Evolutionary conservation across 1,140 invertebrate genomes (phyloP), one percentile per base, ranked within the genome.

Genomic region (Papilio polytes): DNA sequence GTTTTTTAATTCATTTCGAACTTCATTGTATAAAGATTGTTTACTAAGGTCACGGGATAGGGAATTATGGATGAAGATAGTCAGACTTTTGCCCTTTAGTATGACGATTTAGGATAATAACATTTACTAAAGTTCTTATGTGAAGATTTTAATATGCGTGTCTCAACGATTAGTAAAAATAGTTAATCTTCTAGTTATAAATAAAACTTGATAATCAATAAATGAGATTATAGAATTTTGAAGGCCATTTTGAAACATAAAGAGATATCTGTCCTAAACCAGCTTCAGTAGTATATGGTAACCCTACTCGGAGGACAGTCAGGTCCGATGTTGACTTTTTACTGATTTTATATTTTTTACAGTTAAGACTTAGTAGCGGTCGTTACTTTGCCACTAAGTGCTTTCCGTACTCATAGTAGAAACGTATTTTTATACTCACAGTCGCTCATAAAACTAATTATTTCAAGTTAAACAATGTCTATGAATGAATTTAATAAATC

Each of bases 291-390:
- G 20, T 26, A 63, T 0, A 59, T 78, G 77, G 77, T 66, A 1
- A 78, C 77, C 56, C 41, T 78, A 78, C 59, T n/a, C 44, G 4
- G 36, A 51, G 41, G 74, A 76, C 46, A 76, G 44, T 78, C 31
- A 10, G 53, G 56, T 78, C 8, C 77, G 77, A 78, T 78, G 77
- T 78, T 78, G 56, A 78, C 10, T 78, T 78, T 78, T 78, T 78
- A 66, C 59, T 66, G 76, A 44, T 78, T 78, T 78, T 59, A 78
- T 59, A 20, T 78, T 78, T 78, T 78, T 78, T 78, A 78, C 56
- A 66, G 20, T 66, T 78, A 78, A 22, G 77, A 46, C 18, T 78
- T 78, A 66, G 56, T 20, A 59, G 22, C 56, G 53, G 26, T 59
- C 22, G 12, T 22, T 56, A 20, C 51, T 31, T 31, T 70, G 26